Evolutionary conservation across 2,888 invertebrate species (phyloP), one percentile per base, ranked within the genome.

Genomic region (Microplitis deprimator): DNA sequence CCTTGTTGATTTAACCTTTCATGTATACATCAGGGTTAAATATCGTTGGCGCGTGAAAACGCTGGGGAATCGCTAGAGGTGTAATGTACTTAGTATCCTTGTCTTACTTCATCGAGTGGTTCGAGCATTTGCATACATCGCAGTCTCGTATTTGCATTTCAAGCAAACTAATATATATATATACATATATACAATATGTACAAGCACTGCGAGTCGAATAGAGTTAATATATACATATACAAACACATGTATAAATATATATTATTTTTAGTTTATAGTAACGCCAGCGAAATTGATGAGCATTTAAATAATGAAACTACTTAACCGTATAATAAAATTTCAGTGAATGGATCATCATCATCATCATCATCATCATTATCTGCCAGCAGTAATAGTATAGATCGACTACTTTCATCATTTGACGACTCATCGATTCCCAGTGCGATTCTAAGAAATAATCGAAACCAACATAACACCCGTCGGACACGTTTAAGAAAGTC

Each of bases 31-130:
- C 64, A 81, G 81, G 82, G 83, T 84, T 84, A 84, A 82, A 82
- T 83, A 83, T 83, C 85, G 83, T 81, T 86, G 84, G 82, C 85
- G 85, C 84, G 85, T 85, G 84, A 86, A 86, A 86, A 74, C 73
- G 69, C 20, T 64, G 73, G 73, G 85, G 82, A 85, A 84, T 83
- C 82, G 82, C 79, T 80, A 73, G 80, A 74, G 76, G 81, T 77
- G 77, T 65, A 72, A 77, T 81, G 79, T 65, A 68, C 73, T 20
- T 65, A 65, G 65, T 68, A 64, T 76, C 68, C 72, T 76, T 71
- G 60, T 76, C 76, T 72, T 68, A 71, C 67, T 60, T 62, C 59
- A 62, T 77, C 77, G 68, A 77, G 77, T 77, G 77, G 69, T 20
- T 65, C 65, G 8, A 65, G 59, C 73, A 77, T 77, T 77, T 77